Evolutionary conservation across 2,888 invertebrate species (phyloP).

Genomic region (Cerastis rubricosa): DNA sequence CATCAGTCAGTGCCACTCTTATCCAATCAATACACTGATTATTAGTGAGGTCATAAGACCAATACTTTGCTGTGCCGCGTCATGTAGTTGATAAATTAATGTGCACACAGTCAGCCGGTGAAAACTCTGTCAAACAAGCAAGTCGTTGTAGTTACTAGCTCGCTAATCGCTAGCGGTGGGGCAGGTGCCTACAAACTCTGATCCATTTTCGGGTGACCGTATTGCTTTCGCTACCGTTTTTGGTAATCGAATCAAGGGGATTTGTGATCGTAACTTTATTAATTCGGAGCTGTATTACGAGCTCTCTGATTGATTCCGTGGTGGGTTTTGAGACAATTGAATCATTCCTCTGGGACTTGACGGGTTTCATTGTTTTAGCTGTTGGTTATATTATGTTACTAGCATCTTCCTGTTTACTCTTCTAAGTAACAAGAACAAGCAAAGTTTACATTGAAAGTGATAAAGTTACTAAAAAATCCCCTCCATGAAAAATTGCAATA

Average conservation of each 20-base stretch:
- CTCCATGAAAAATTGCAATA: background rate
- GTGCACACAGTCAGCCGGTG: too few species aligned
- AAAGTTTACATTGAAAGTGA: background rate
- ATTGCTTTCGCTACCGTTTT: slow-evolving; percentile 37
- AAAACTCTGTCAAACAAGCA: background rate
- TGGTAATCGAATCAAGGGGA: slow-evolving; percentile 48
- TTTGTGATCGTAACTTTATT: slow-evolving; percentile 46
- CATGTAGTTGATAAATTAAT: too few species aligned
- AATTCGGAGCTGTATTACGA: slow-evolving; percentile 10
- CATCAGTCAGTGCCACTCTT: too few species aligned
- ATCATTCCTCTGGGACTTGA: slow-evolving; percentile 7
- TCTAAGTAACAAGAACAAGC: background rate
- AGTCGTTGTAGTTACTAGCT: background rate
- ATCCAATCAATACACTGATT: too few species aligned
- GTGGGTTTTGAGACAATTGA: slow-evolving; percentile 7
- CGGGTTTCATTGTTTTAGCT: slow-evolving; percentile 1
- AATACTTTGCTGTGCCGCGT: too few species aligned
- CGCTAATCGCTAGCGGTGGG: background rate
- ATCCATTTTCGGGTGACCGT: slow-evolving; percentile 45
- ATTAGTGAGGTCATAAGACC: too few species aligned
- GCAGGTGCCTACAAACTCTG: background rate
- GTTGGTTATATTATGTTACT: background rate
- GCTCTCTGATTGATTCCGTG: slow-evolving; percentile 22
- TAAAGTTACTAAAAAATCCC: background rate
- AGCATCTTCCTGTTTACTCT: background rate